Conservation (phyloP, 2,888 invertebrate genomes). For the Petrophora chlorosata region DNA sequence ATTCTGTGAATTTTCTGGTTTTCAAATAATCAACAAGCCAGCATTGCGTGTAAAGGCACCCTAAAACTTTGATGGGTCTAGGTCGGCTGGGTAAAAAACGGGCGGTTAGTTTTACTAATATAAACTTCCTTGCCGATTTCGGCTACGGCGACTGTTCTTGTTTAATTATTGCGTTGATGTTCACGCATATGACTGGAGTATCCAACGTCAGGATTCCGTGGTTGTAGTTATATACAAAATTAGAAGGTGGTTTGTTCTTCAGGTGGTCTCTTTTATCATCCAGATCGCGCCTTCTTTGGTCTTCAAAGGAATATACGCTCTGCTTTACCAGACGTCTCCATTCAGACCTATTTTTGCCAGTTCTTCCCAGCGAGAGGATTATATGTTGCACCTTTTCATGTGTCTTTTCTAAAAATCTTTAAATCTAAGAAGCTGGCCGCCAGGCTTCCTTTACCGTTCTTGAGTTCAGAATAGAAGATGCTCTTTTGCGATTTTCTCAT, state of each 20-base stretch:
- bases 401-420: conserved; percentile 20
- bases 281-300: background rate
- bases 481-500: conserved; percentile 21
- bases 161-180: too few species aligned
- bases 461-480: conserved; percentile 21
- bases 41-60: too few species aligned
- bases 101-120: too few species aligned
- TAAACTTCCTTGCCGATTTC: too few species aligned
- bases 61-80: too few species aligned
- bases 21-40: too few species aligned
- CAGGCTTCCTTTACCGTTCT: conserved; percentile 15
- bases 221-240: background rate
- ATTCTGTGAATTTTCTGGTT: too few species aligned
- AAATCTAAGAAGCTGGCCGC: conserved; percentile 13
- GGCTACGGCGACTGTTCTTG: too few species aligned
- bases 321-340: background rate
- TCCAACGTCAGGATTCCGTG: background rate
- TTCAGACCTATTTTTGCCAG: too few species aligned
- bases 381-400: background rate
- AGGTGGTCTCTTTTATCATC: background rate
- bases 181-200: too few species aligned
- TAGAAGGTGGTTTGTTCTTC: background rate
- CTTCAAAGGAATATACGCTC: background rate
- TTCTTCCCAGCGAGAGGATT: too few species aligned
- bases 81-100: too few species aligned